Percentiles rank a stretch among this genome's conserved stretches.
Conservation (phyloP, 2,888 invertebrate species). For the Anorthoa munda region DNA sequence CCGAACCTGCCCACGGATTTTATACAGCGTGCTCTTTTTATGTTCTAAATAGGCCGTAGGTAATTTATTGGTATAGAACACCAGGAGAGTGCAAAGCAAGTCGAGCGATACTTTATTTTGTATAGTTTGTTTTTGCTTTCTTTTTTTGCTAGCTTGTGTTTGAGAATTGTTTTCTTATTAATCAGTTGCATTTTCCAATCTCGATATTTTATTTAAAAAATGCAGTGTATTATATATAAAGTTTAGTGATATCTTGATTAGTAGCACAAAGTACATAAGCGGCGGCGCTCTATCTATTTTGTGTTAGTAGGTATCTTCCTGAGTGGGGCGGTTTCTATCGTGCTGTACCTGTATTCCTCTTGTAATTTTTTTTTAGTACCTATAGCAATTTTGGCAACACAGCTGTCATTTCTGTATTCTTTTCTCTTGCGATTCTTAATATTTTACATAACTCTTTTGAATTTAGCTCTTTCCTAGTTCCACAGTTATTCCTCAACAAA, state of each 20-base stretch:
- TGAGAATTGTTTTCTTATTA: neutral
- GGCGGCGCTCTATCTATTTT: too few species aligned
- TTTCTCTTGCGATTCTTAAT: neutral
- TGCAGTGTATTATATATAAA: too few species aligned
- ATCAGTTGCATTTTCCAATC: neutral
- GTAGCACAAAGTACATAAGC: too few species aligned
- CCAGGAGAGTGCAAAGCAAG: constrained; percentile 28
- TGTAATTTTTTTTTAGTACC: neutral
- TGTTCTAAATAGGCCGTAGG: constrained; percentile 50
- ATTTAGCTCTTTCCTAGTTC: neutral
- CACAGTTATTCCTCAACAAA: constrained; percentile 5
- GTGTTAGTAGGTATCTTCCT: neutral
- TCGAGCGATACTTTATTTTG: constrained; percentile 17
- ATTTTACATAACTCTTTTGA: neutral
- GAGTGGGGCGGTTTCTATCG: neutral
- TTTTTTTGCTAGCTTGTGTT: neutral
- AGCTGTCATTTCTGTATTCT: neutral
- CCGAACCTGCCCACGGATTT: constrained; percentile 89
- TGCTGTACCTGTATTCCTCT: neutral
- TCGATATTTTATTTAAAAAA: neutral
- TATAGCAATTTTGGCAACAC: neutral
- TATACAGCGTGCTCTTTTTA: constrained; percentile 79
- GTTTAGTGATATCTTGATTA: too few species aligned
- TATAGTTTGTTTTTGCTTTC: neutral
- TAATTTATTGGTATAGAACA: constrained; percentile 40